Conservation (phyloP, 2,888 invertebrate species). For the Silvanus unidentatus region DNA sequence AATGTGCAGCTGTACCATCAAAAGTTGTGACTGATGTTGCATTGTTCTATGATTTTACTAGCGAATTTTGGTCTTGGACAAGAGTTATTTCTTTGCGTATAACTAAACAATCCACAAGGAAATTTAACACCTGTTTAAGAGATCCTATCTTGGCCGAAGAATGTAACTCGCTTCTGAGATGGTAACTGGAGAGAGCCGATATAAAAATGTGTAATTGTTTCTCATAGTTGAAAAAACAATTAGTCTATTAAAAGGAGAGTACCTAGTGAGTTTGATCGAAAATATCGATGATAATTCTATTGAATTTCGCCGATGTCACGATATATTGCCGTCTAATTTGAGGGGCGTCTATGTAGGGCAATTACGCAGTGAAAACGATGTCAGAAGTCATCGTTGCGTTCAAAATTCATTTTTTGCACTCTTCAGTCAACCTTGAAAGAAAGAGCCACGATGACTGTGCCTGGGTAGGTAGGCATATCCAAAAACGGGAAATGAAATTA, state of each 20-base stretch:
- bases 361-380: constrained; percentile 25
- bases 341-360: constrained; percentile 17
- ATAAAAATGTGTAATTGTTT: background rate
- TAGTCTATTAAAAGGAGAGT: background rate
- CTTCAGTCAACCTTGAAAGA: background rate
- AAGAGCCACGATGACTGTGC: too few species aligned
- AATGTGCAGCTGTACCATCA: too few species aligned
- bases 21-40: too few species aligned
- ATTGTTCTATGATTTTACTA: too few species aligned
- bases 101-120: constrained; percentile 30
- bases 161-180: constrained; percentile 29
- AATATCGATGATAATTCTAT: constrained; percentile 2
- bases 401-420: constrained; percentile 1
- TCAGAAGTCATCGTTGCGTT: constrained; percentile 7
- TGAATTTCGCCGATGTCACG: constrained; percentile 5
- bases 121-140: constrained; percentile 36
- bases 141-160: constrained; percentile 33
- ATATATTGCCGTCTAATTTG: constrained; percentile 4
- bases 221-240: background rate
- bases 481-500: constrained; percentile 4
- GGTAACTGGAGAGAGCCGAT: constrained; percentile 24
- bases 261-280: background rate
- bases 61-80: too few species aligned
- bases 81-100: background rate
- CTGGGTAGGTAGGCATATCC: too few species aligned